phyloP scores from a whole-genome alignment of 2,113 vertebrate species.

The Pseudonaja textilis region DNA sequence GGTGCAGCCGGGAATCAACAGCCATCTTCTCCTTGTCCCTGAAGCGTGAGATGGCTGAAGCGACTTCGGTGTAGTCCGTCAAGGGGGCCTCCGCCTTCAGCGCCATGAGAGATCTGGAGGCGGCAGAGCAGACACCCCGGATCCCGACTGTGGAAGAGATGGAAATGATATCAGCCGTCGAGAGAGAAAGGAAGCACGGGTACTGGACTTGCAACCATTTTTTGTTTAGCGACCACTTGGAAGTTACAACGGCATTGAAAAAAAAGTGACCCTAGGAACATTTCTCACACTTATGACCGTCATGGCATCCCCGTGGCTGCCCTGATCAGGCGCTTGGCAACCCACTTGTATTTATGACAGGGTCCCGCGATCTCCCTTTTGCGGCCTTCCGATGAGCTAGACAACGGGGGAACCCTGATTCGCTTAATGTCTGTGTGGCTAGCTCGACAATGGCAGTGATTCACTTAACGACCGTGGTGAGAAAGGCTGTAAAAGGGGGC shows the following conservation, averaged over 20 bases:
- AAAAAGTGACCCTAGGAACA: neutral
- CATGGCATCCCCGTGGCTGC: no score
- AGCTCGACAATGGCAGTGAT: no score
- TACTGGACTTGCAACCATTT: no score
- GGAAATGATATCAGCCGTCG: no score
- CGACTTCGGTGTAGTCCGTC: conserved; percentile 64
- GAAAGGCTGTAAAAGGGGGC: neutral
- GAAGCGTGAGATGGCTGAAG: neutral
- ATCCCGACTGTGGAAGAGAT: neutral
- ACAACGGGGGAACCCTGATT: no score
- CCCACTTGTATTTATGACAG: neutral
- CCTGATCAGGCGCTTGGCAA: no score
- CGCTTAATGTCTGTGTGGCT: no score
- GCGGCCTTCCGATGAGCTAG: no score
- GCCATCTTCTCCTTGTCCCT: conserved; percentile 58
- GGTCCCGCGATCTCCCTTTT: no score
- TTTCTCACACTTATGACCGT: neutral
- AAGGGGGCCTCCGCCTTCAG: conserved; percentile 55
- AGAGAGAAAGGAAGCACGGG: no score
- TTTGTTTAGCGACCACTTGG: no score
- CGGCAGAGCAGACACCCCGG: neutral
- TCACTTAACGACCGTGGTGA: neutral
- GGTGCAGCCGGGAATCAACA: neutral
- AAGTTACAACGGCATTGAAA: no score
- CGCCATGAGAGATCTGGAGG: conserved; percentile 46